phyloP scores from a whole-genome alignment of 1,140 invertebrate species.

The Drosophila miranda region DNA sequence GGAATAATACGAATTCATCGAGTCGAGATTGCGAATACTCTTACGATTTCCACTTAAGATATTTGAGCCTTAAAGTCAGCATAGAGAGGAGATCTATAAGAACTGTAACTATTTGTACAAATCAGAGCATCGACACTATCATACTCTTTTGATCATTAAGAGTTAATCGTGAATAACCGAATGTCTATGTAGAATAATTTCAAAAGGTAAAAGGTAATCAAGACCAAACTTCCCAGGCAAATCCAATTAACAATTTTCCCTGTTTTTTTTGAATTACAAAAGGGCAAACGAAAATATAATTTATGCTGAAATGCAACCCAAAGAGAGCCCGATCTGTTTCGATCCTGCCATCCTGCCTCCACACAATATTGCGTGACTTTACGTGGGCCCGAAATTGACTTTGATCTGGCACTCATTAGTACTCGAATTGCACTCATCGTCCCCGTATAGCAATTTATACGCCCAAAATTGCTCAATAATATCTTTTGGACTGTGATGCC shows the following conservation, averaged over 20 bases:
- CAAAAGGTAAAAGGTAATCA: no score
- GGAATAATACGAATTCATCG: background rate
- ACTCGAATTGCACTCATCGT: conserved; percentile 62
- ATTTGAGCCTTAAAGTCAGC: no score
- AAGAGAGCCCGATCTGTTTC: conserved; percentile 10
- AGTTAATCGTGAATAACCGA: background rate
- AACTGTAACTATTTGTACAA: background rate
- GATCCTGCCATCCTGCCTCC: conserved; percentile 41
- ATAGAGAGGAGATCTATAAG: background rate
- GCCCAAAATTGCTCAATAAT: conserved; percentile 69
- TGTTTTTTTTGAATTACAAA: background rate
- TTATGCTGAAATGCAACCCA: conserved; percentile 5
- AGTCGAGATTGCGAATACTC: conserved; percentile 13
- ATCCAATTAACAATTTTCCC: no score
- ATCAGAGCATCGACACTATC: no score
- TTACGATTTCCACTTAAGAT: background rate
- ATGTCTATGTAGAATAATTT: background rate
- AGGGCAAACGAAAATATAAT: conserved; percentile 6
- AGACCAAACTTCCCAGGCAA: no score
- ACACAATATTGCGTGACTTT: conserved; percentile 66
- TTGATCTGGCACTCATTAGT: conserved; percentile 72
- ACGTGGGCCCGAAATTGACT: conserved; percentile 63
- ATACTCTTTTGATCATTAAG: background rate
- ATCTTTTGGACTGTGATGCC: conserved; percentile 10
- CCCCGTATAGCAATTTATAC: conserved; percentile 13